phyloP scores from a whole-genome alignment of 1,140 invertebrate genomes.

The Aphelenchoides fujianensis region DNA sequence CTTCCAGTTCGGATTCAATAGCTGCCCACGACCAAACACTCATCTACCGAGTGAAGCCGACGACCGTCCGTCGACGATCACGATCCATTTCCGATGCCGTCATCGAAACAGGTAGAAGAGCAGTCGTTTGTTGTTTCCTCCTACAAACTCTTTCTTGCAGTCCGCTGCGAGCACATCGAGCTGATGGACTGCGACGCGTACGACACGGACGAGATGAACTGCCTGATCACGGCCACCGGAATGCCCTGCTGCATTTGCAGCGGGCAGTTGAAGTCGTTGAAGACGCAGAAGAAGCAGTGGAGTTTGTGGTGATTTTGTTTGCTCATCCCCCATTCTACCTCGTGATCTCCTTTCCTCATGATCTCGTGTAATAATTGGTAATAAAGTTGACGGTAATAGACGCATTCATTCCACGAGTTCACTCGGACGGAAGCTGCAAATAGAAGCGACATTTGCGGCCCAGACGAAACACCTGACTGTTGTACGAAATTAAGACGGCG shows the following conservation, averaged over 20 bases:
- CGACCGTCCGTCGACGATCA: constrained; percentile 10
- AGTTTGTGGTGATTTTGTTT: constrained; percentile 30
- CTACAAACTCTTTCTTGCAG: constrained; percentile 26
- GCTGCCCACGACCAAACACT: background rate
- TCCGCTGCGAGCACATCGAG: constrained; percentile 47
- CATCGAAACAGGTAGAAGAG: constrained; percentile 36
- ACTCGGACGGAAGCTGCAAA: no score
- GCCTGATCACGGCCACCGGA: constrained; percentile 48
- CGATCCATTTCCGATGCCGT: constrained; percentile 38
- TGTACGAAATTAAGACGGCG: no score
- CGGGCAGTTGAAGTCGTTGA: constrained; percentile 37
- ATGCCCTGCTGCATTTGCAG: constrained; percentile 51
- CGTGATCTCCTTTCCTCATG: no score
- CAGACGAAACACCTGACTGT: no score
- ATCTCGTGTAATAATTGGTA: no score
- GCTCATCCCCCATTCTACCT: no score
- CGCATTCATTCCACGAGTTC: no score
- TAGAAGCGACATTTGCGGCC: no score
- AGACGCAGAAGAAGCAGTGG: constrained; percentile 22
- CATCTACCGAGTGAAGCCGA: background rate
- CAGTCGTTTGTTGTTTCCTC: background rate
- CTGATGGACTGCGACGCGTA: constrained; percentile 46
- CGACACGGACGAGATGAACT: constrained; percentile 47
- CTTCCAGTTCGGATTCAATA: background rate
- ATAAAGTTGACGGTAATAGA: no score